phyloP scores from a whole-genome alignment of 2,113 vertebrate genomes.

The Platysternon megacephalum region DNA sequence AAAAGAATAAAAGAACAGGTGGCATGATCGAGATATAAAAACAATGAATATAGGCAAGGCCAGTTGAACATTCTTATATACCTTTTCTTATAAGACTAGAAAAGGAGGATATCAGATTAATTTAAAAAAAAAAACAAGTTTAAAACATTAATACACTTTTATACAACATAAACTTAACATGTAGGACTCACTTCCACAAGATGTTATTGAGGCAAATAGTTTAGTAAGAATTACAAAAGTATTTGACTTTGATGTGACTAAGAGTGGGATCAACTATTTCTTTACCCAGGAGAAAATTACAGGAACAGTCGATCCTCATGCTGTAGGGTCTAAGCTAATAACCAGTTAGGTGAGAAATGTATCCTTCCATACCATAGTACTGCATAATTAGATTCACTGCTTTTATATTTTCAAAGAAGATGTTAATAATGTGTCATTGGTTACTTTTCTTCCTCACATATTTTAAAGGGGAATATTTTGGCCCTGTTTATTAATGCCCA shows the following conservation, averaged over 20 bases:
- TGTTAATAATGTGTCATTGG: neutral
- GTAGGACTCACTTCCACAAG: neutral
- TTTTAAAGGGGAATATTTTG: neutral
- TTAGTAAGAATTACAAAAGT: neutral
- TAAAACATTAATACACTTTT: neutral
- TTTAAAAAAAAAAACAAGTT: neutral
- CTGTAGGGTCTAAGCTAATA: neutral
- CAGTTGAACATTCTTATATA: neutral
- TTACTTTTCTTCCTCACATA: neutral
- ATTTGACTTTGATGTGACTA: neutral
- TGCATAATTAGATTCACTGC: neutral
- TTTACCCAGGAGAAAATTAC: neutral
- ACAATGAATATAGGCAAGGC: neutral
- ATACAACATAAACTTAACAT: neutral
- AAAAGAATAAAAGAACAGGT: neutral
- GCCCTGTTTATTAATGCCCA: neutral
- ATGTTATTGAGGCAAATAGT: neutral
- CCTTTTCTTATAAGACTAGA: neutral
- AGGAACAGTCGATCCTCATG: neutral
- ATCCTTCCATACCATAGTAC: neutral
- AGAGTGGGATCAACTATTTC: neutral
- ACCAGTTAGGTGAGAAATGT: accelerated
- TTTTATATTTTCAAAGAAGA: neutral
- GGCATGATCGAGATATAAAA: neutral
- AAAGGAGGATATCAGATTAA: neutral